These are phyloP conservation scores for Acrobasis repandana DNA, from an alignment of 2,888 invertebrate species.

Conservation along the genomic window DNA sequence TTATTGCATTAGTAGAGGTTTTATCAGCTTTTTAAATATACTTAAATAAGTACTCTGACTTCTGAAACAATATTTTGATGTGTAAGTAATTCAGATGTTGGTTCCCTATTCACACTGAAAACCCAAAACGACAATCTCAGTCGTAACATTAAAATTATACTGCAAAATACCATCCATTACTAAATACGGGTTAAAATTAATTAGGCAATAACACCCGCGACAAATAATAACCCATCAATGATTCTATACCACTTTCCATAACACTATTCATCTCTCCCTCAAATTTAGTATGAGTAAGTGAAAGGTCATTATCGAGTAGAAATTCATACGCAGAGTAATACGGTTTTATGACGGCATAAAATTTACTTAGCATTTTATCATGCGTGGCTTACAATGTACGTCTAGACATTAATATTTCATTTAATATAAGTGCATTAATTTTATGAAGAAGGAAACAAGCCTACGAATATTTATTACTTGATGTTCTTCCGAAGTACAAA, in stretches of 20 bases:
- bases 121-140: neutral
- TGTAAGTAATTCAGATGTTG: too few species aligned
- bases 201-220: constrained; percentile 34
- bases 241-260: constrained; percentile 20
- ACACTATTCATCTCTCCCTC: constrained; percentile 35
- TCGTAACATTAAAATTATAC: constrained; percentile 17
- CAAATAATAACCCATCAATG: constrained; percentile 35
- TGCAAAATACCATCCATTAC: constrained; percentile 18
- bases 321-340: constrained; percentile 60
- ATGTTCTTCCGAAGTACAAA: constrained; percentile 59
- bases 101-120: too few species aligned
- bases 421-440: constrained; percentile 76
- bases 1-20: too few species aligned
- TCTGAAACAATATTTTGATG: too few species aligned
- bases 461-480: constrained; percentile 74
- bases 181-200: constrained; percentile 36
- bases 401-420: constrained; percentile 69
- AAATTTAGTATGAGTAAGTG: constrained; percentile 33
- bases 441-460: constrained; percentile 74
- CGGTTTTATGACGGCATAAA: constrained; percentile 72
- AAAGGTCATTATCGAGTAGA: constrained; percentile 47
- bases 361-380: constrained; percentile 72
- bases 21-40: too few species aligned
- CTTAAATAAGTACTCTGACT: too few species aligned
- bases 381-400: constrained; percentile 57